A percentile compares a stretch with the other conserved stretches of the same genome.
Conservation (phyloP, 2,888 invertebrate species). For the Cacoxenus indagator region DNA sequence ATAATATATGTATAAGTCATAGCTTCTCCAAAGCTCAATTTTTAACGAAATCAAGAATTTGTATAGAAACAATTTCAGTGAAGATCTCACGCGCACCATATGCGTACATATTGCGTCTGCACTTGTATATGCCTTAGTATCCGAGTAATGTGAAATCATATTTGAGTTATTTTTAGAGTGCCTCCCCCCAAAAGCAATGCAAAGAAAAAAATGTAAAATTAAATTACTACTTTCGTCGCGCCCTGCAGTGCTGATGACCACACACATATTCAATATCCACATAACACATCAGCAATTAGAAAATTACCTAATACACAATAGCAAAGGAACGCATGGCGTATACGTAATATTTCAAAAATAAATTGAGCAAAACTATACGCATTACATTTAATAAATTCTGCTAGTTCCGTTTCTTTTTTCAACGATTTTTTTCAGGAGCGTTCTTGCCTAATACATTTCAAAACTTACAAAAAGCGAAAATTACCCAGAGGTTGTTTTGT, state of each 20-base stretch:
- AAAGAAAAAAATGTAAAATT: constrained; percentile 48
- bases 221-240: constrained; percentile 44
- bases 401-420: not conserved
- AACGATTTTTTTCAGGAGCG: not conserved
- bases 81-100: not conserved
- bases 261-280: constrained; percentile 14
- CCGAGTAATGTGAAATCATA: constrained; percentile 35
- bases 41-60: too few species aligned
- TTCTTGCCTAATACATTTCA: not conserved
- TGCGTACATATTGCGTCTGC: not conserved
- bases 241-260: constrained; percentile 22
- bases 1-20: too few species aligned
- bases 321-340: constrained; percentile 41
- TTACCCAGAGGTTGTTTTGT: not conserved
- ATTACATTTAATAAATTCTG: constrained; percentile 3
- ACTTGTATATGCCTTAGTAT: not conserved
- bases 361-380: constrained; percentile 25
- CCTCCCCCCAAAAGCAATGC: not conserved
- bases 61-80: too few species aligned
- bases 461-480: not conserved
- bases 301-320: constrained; percentile 53
- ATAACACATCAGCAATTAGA: constrained; percentile 19
- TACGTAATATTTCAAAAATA: constrained; percentile 61
- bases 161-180: constrained; percentile 35
- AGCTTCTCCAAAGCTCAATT: too few species aligned